Base-by-base conservation (phyloP, 2,797 vertebrate species). In the Sebastes elongatus region DNA sequence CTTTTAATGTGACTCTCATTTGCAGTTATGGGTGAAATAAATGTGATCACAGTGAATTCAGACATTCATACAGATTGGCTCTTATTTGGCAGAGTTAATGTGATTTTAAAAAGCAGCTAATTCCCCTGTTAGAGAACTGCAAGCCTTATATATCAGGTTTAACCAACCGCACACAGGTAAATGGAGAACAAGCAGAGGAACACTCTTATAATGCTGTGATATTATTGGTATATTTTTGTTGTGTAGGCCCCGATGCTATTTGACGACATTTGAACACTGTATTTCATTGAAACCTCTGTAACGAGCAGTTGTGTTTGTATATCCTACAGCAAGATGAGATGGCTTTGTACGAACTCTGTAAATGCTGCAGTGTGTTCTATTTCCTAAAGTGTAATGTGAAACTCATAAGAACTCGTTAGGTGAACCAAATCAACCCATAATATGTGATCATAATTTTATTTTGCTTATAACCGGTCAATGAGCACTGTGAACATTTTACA, bases 381-480 rank as follows among this genome's bases (percentile, higher is more conserved):
- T 70, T 61, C 27, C 56, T 16, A 32, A 73, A 76, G 6, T 83
- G 67, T 85, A 74, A 87, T 84, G 81, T 86, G 35, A 80, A 83
- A 56, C 27, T 78, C 69, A 9, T 60, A 64, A 61, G 55, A 68
- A 75, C 35, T 23, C 42, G 14, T 42, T 33, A 71, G 53, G 30
- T 52, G 67, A 52, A 52, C 38, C 6, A 57, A 81, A 32, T 86
- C 71, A 72, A 76, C 71, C 27, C 72, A 64, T 81, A 65, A 64
- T 80, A 65, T 92, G 81, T 92, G 86, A 88, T 91, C 82, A 92
- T 88, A 85, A 18, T 85, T 88, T 83, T 85, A 91, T 89, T 87
- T 90, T 80, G 81, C 87, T 86, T 88, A 81, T 88, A 90, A 91
- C 83, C 88, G 82, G 53, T 74, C 76, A 75, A 89, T 66, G 74